These are phyloP conservation scores for Hemiprocne comata DNA, from an alignment of 2,113 vertebrate genomes.

Conservation along the genomic window DNA sequence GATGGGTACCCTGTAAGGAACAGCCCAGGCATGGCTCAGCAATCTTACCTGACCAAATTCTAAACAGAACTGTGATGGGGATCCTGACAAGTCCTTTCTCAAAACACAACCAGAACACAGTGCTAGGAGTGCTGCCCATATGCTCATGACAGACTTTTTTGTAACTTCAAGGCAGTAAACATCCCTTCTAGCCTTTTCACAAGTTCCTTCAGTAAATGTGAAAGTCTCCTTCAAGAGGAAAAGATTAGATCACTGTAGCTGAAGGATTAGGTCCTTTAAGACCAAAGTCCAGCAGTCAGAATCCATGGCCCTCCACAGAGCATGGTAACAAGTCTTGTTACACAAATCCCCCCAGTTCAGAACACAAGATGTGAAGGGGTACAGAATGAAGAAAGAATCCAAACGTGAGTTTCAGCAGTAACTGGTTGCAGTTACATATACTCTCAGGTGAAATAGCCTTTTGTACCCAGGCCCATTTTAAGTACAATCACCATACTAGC, in stretches of 20 bases:
- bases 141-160: neutral
- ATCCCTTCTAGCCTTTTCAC: neutral
- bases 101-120: neutral
- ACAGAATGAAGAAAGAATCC: neutral
- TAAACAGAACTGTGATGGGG: neutral
- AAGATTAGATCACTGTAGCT: neutral
- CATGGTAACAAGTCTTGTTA: neutral
- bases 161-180: neutral
- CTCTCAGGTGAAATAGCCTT: neutral
- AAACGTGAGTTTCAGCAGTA: neutral
- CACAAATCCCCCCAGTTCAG: neutral
- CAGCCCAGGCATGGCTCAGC: neutral
- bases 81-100: neutral
- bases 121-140: neutral
- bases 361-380: neutral
- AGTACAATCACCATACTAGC: neutral
- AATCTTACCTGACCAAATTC: neutral
- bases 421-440: neutral
- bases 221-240: neutral
- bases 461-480: neutral
- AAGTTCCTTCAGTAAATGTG: neutral
- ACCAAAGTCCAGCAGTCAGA: neutral
- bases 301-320: rapidly evolving
- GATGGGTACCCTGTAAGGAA: neutral
- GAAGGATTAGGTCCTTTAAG: neutral